Base-by-base conservation (phyloP, 2,888 invertebrate species). In the Chymomyza fuscimana region DNA sequence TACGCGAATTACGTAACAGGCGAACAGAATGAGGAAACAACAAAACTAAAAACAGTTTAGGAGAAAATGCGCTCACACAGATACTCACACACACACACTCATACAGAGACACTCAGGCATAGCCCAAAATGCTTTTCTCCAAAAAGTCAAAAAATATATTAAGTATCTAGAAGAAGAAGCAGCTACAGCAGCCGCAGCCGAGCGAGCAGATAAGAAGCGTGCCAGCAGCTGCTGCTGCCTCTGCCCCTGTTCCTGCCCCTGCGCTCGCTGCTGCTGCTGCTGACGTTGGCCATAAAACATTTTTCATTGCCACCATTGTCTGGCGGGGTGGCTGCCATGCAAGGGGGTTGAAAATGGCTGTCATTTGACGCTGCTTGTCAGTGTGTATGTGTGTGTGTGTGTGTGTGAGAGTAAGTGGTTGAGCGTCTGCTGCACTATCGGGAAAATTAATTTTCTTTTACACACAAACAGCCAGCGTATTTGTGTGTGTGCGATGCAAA, bases 1-100 rank as follows among this genome's bases (percentile, higher is more conserved):
- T 89, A 89, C 90, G 87, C 88, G 89, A 89, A 90, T 87, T 80
- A 84, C 69, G 72, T 82, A 90, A 76, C 87, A 89, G 90, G 89
- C 89, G 79, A 80, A 77, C 90, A 89, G 88, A 64, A 80, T 74
- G 73, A 69, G 52, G 74, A 52, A 71, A 72, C 68, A 63, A 69
- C 46, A 50, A 73, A 58, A 58, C 78, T 62, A 73, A 82, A 86
- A 87, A 77, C 61, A 80, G 76, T 82, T 86, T 86, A 87, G 87
- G 76, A 77, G 73, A 79, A 73, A 65, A 69, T 75, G 70, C 74
- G 72, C 72, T 67, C 61, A 64, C 65, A 59, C 64, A 70, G 16
- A 51, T 70, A 32, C 68, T 54, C 54, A 46, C 51, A 56, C 58
- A 59, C 64, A 59, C 54, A 56, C 51, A 64, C 36, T 54, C 51